A percentile compares a stretch with the other conserved stretches of the same genome.
phyloP scores from a whole-genome alignment of 2,888 invertebrate species.

The Trachelus stipa region DNA sequence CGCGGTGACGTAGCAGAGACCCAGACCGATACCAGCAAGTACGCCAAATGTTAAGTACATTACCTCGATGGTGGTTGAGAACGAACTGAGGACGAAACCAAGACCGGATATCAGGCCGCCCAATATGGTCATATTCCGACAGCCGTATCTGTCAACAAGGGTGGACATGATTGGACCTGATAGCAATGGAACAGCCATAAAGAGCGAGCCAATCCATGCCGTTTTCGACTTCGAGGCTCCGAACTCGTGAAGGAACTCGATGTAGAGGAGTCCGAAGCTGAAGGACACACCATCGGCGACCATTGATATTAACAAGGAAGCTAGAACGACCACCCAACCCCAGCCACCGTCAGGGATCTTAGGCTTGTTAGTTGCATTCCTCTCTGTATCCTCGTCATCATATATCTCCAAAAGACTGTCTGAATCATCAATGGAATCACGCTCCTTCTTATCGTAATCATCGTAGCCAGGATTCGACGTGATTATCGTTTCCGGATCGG shows the following conservation, averaged over 20 bases:
- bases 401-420: conserved; percentile 68
- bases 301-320: conserved; percentile 87
- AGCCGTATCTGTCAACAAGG: conserved; percentile 88
- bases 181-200: conserved; percentile 88
- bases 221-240: conserved; percentile 85
- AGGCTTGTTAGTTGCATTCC: conserved; percentile 65
- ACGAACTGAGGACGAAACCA: conserved; percentile 82
- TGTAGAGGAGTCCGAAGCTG: conserved; percentile 90
- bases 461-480: conserved; percentile 53
- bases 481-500: conserved; percentile 37
- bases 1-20: conserved; percentile 88
- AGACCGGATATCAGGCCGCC: conserved; percentile 79
- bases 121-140: conserved; percentile 79
- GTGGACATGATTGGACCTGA: conserved; percentile 88
- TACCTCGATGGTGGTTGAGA: conserved; percentile 79
- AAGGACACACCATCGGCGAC: conserved; percentile 95
- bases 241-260: conserved; percentile 85
- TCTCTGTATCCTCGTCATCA: conserved; percentile 49
- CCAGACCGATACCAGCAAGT: conserved; percentile 85
- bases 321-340: conserved; percentile 91
- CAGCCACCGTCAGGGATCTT: conserved; percentile 85
- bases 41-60: conserved; percentile 89
- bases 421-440: conserved; percentile 69
- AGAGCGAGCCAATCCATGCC: conserved; percentile 90
- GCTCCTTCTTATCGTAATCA: conserved; percentile 69